Evolutionary conservation across 35 echinoderm and acorn worm genomes (phyloP).

Genomic region (Lytechinus variegatus): DNA sequence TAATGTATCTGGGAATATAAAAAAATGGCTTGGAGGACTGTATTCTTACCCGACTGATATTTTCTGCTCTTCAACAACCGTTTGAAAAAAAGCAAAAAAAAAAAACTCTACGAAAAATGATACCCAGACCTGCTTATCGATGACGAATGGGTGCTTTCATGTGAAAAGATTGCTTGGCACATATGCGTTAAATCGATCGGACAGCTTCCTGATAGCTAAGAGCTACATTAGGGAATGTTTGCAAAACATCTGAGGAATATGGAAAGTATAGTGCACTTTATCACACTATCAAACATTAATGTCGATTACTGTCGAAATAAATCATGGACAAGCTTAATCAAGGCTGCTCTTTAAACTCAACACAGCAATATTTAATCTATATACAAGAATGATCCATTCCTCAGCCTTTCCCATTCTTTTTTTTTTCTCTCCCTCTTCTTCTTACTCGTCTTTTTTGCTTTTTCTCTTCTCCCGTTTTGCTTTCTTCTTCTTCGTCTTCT

Average conservation of each 20-base stretch:
- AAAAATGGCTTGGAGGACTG: too few relatives aligned
- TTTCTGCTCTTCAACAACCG: background rate
- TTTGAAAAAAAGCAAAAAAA: background rate
- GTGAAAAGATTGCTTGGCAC: background rate
- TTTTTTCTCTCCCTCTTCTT: background rate
- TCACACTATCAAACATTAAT: background rate
- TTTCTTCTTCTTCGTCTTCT: background rate
- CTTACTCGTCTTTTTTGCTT: too few relatives aligned
- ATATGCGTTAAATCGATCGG: background rate
- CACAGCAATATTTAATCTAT: too few relatives aligned
- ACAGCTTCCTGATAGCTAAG: background rate
- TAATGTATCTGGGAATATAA: too few relatives aligned
- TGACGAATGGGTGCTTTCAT: background rate
- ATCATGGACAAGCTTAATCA: background rate
- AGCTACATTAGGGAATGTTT: background rate
- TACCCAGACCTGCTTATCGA: background rate
- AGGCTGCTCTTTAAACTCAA: background rate
- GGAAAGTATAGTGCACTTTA: background rate
- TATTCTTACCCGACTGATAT: background rate
- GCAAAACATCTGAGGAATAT: background rate
- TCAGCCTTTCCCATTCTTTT: background rate
- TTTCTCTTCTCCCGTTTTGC: too few relatives aligned
- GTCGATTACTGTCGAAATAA: background rate
- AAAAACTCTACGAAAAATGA: background rate
- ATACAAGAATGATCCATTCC: too few relatives aligned